Evolutionary conservation across 2,113 vertebrate species (phyloP).

Genomic region (Dryoscopus gambensis): DNA sequence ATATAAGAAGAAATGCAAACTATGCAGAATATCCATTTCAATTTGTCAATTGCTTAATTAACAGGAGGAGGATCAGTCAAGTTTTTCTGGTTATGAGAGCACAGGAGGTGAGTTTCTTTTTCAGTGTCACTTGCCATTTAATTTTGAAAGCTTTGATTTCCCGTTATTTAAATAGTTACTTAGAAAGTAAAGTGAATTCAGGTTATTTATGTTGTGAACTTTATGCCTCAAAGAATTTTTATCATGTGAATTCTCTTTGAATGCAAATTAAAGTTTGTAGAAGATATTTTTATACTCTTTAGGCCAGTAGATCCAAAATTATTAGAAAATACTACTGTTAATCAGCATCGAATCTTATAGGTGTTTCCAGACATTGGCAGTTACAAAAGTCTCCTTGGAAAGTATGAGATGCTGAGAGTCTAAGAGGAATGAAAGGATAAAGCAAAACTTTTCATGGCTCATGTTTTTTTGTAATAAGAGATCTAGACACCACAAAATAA

Average conservation of each 20-base stretch:
- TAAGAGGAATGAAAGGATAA: not conserved
- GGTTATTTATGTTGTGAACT: not conserved
- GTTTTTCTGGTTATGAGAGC: constrained; percentile 71
- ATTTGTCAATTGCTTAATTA: constrained; percentile 48
- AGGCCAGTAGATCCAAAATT: not conserved
- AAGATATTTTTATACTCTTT: not conserved
- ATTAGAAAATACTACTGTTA: not conserved
- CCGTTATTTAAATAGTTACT: not conserved
- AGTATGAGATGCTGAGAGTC: not conserved
- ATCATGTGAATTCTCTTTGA: not conserved
- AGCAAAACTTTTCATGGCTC: not conserved
- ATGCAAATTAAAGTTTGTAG: not conserved
- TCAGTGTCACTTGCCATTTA: not conserved
- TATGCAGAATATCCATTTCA: not conserved
- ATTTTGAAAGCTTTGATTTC: not conserved
- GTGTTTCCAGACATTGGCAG: not conserved
- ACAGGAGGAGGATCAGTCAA: constrained; percentile 81
- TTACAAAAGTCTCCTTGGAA: not conserved
- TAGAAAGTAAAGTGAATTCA: not conserved
- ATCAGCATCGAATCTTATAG: not conserved
- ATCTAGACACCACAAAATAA: not conserved
- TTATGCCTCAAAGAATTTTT: not conserved
- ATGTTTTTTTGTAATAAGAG: not conserved
- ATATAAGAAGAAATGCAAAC: not conserved
- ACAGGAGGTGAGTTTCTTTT: constrained; percentile 78